Conservation (phyloP, 2,888 invertebrate genomes). For the Chaetogeoica ovagalla region DNA sequence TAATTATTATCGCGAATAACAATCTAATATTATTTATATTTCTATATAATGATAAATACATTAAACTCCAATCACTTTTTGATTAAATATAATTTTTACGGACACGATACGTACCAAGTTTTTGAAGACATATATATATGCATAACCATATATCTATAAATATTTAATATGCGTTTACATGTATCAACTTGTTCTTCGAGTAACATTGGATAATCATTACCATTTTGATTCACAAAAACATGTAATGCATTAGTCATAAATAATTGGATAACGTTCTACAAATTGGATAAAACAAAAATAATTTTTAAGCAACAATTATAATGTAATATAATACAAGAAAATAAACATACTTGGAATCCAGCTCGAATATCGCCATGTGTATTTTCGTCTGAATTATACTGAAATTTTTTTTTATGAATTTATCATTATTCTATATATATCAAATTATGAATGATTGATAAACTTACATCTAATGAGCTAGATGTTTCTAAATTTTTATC, state of each 20-base stretch:
- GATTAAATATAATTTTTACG: background rate
- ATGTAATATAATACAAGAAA: background rate
- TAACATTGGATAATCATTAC: slow-evolving; percentile 65
- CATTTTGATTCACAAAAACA: slow-evolving; percentile 78
- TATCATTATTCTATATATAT: no score
- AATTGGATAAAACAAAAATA: background rate
- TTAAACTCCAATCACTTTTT: no score
- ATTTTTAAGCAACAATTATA: background rate
- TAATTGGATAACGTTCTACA: slow-evolving; percentile 66
- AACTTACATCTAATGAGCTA: slow-evolving; percentile 47
- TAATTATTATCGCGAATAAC: no score
- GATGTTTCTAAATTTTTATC: slow-evolving; percentile 54
- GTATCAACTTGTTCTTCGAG: slow-evolving; percentile 93
- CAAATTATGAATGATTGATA: background rate
- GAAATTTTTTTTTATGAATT: no score
- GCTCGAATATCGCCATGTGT: slow-evolving; percentile 39
- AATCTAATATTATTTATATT: no score
- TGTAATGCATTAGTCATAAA: slow-evolving; percentile 95
- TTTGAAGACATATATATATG: slow-evolving; percentile 88
- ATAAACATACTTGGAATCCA: slow-evolving; percentile 33
- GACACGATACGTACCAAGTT: slow-evolving; percentile 73
- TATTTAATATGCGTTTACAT: slow-evolving; percentile 92
- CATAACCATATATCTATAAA: slow-evolving; percentile 96
- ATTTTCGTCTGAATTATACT: slow-evolving; percentile 57
- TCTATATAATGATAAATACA: no score